phyloP scores from a whole-genome alignment of 2,888 invertebrate species.

The Patella pellucida region DNA sequence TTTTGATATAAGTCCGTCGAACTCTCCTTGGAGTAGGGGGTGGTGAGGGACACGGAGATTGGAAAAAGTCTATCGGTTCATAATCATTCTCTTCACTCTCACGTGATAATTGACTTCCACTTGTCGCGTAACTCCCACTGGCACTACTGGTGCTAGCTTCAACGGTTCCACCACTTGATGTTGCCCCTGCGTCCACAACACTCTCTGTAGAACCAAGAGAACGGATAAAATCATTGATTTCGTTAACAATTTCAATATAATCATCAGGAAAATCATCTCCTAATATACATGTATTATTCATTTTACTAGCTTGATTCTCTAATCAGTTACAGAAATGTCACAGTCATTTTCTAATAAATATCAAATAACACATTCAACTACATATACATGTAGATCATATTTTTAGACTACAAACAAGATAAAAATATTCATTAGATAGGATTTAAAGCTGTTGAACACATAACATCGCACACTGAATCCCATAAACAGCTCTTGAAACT shows the following conservation, averaged over 20 bases:
- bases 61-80: conserved; percentile 40
- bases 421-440: neutral
- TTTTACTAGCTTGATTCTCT: neutral
- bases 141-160: conserved; percentile 22
- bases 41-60: conserved; percentile 27
- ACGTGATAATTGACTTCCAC: conserved; percentile 17
- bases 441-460: too few species aligned
- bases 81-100: conserved; percentile 46
- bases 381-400: neutral
- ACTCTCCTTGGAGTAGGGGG: conserved; percentile 44
- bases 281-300: neutral
- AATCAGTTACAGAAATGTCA: neutral
- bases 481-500: too few species aligned
- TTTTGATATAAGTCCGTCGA: conserved; percentile 42
- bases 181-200: conserved; percentile 4
- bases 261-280: conserved; percentile 50
- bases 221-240: conserved; percentile 62
- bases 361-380: conserved; percentile 9
- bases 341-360: neutral
- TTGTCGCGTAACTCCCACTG: conserved; percentile 23
- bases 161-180: conserved; percentile 11
- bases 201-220: conserved; percentile 43
- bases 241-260: conserved; percentile 61
- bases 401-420: neutral
- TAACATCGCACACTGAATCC: too few species aligned